Evolutionary conservation across 2,113 vertebrate genomes (phyloP).

Genomic region (Brachionichthys hirsutus): DNA sequence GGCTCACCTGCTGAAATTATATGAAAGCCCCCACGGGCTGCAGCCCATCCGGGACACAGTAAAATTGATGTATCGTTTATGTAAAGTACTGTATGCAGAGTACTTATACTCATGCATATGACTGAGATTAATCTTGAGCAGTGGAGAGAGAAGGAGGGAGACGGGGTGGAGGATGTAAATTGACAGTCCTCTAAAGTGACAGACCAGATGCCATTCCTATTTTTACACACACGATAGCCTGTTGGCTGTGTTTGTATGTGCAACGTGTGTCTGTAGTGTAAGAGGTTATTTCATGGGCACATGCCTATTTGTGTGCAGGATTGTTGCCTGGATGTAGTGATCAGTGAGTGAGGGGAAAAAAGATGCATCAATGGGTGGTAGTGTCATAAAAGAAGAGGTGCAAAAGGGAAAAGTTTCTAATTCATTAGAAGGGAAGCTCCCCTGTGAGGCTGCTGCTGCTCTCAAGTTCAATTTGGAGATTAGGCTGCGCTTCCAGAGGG

Average conservation of each 20-base stretch:
- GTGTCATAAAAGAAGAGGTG: conserved; percentile 56
- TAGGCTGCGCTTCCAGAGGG: conserved; percentile 68
- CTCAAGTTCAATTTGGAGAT: conserved; percentile 79
- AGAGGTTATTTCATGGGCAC: not conserved
- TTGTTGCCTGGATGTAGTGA: not conserved
- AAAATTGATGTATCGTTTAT: conserved; percentile 79
- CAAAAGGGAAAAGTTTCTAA: conserved; percentile 72
- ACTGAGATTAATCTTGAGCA: conserved; percentile 73
- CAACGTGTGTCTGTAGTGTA: not conserved
- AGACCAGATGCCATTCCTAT: conserved; percentile 59
- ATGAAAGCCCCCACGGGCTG: conserved; percentile 39
- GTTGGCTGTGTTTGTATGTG: conserved; percentile 39
- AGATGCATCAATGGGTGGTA: not conserved
- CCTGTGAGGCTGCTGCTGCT: conserved; percentile 59
- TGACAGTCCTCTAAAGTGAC: conserved; percentile 73
- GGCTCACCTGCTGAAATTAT: conserved; percentile 56
- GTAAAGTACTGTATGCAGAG: conserved; percentile 77
- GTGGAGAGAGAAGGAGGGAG: conserved; percentile 28
- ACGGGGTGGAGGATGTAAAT: conserved; percentile 68
- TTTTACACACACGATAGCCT: conserved; percentile 30
- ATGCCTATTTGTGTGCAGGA: conserved; percentile 1
- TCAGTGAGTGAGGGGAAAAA: conserved; percentile 5
- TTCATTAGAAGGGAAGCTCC: conserved; percentile 71
- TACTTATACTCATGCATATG: conserved; percentile 73
- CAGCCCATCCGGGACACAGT: conserved; percentile 54